phyloP scores from a whole-genome alignment of 2,888 invertebrate species.

The Thysanoteuthis rhombus region DNA sequence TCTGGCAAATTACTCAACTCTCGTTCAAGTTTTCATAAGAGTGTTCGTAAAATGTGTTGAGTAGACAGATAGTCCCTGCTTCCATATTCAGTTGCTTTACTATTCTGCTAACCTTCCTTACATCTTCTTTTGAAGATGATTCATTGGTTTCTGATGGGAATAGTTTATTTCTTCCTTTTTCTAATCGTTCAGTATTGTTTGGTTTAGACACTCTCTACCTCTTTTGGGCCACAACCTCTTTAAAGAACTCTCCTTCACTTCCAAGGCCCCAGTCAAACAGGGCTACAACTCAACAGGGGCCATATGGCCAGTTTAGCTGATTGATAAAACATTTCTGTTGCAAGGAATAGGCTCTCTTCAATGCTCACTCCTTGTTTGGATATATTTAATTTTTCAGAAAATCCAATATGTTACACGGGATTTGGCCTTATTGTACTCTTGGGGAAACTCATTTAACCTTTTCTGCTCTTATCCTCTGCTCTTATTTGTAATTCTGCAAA shows the following conservation, averaged over 20 bases:
- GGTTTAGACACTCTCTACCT: too few species aligned
- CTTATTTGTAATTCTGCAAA: not conserved
- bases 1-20: not conserved
- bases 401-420: not conserved
- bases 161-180: not conserved
- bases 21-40: not conserved
- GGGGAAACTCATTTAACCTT: not conserved
- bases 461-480: not conserved
- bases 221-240: too few species aligned
- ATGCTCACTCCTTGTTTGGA: not conserved
- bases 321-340: not conserved
- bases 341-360: not conserved
- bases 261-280: too few species aligned
- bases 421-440: not conserved
- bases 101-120: not conserved
- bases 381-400: too few species aligned
- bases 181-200: too few species aligned
- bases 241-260: too few species aligned
- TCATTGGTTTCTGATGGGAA: not conserved
- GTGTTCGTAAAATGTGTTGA: not conserved
- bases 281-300: too few species aligned
- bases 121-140: not conserved
- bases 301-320: too few species aligned
- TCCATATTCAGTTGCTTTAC: not conserved
- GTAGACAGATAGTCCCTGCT: not conserved